These are phyloP conservation scores for Myiothlypis chrysogaster DNA, from an alignment of 2,797 vertebrate genomes.

Conservation along the genomic window DNA sequence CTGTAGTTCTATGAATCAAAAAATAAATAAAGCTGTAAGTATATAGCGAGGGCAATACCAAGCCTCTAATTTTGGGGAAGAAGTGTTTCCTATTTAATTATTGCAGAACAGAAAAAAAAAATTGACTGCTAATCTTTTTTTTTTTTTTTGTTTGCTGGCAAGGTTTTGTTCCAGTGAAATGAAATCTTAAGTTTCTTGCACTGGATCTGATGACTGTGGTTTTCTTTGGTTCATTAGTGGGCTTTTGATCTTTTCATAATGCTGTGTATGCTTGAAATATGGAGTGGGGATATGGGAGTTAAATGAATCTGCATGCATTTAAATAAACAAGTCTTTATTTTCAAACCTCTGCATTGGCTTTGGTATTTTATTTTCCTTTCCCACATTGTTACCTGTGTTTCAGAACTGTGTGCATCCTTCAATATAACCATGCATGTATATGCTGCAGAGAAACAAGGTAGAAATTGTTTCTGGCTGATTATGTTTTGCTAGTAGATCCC, in stretches of 20 bases:
- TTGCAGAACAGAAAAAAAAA: background rate
- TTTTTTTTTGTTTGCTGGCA: background rate
- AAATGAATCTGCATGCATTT: background rate
- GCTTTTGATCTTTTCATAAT: background rate
- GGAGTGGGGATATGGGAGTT: rapidly evolving
- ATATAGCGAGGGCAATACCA: background rate
- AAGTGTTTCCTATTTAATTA: background rate
- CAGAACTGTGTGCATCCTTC: background rate
- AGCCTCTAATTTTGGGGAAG: background rate
- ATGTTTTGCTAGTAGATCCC: background rate
- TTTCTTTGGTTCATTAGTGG: background rate
- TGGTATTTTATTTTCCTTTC: conserved; percentile 4
- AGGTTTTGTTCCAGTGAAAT: conserved; percentile 39
- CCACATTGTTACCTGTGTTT: background rate
- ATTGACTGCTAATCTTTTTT: background rate
- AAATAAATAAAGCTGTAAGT: background rate
- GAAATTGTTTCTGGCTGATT: background rate
- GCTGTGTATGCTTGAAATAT: background rate
- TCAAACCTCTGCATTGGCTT: background rate
- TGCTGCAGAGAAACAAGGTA: background rate
- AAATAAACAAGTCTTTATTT: background rate
- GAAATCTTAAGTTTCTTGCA: conserved; percentile 9
- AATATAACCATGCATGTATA: background rate
- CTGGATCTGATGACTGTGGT: background rate
- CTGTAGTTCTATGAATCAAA: background rate